Evolutionary conservation across 2,888 invertebrate genomes (phyloP).

Genomic region (Spodoptera exigua): DNA sequence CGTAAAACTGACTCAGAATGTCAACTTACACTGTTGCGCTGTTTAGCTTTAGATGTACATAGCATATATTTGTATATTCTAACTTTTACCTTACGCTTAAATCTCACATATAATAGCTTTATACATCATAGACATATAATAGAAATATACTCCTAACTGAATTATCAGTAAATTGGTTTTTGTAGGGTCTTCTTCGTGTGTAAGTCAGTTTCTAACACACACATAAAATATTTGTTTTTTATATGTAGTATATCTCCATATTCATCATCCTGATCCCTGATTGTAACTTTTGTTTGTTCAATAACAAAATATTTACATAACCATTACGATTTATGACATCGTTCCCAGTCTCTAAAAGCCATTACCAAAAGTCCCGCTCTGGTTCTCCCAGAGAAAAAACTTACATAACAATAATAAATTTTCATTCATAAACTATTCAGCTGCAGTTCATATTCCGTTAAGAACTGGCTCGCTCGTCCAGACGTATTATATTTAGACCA

Average conservation of each 20-base stretch:
- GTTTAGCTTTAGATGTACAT: background rate
- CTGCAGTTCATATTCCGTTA: constrained; percentile 65
- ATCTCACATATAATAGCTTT: too few relatives aligned
- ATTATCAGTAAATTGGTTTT: too few relatives aligned
- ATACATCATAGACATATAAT: too few relatives aligned
- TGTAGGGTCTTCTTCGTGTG: too few relatives aligned
- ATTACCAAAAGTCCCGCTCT: constrained; percentile 5
- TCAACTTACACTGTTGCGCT: constrained; percentile 22
- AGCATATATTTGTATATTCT: too few relatives aligned
- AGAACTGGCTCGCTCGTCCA: constrained; percentile 68
- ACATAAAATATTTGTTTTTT: too few relatives aligned
- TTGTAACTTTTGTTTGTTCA: background rate
- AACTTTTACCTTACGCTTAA: too few relatives aligned
- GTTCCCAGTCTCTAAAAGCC: background rate
- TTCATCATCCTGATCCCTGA: too few relatives aligned
- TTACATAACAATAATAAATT: constrained; percentile 65
- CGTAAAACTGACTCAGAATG: constrained; percentile 52
- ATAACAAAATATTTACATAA: background rate
- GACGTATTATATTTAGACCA: constrained; percentile 76
- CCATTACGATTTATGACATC: background rate
- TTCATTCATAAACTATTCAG: constrained; percentile 74
- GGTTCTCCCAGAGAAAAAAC: constrained; percentile 45
- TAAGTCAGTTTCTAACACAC: too few relatives aligned
- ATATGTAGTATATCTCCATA: too few relatives aligned
- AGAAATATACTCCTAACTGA: too few relatives aligned